Percentiles rank a stretch among this genome's conserved stretches.
These are phyloP conservation scores for Diploscapter pachys DNA, from an alignment of 1,140 invertebrate genomes.

Conservation along the genomic window DNA sequence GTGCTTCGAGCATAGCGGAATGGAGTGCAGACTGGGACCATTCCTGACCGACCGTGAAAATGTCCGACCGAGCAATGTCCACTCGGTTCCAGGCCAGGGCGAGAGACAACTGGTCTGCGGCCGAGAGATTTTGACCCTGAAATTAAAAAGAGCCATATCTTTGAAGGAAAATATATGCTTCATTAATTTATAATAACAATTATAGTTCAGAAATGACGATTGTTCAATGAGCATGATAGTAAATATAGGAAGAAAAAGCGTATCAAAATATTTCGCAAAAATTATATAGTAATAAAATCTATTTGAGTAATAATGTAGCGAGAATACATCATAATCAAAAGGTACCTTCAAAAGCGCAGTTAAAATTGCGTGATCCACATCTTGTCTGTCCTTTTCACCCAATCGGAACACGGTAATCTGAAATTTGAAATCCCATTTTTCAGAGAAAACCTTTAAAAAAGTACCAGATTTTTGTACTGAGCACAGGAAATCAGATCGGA, in stretches of 20 bases:
- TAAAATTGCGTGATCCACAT: constrained; percentile 55
- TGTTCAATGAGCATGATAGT: neutral
- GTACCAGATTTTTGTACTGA: constrained; percentile 35
- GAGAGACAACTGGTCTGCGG: constrained; percentile 61
- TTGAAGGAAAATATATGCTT: neutral
- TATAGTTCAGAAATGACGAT: neutral
- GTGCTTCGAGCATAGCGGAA: constrained; percentile 95
- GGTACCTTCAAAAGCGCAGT: constrained; percentile 49
- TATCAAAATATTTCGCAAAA: too few species aligned
- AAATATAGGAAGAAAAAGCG: too few species aligned
- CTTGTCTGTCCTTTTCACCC: constrained; percentile 46
- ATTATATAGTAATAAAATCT: too few species aligned
- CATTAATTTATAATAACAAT: neutral
- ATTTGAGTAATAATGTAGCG: too few species aligned
- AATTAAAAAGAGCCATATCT: constrained; percentile 10
- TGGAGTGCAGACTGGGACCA: constrained; percentile 82
- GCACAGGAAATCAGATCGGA: constrained; percentile 46
- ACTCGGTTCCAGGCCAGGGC: constrained; percentile 95
- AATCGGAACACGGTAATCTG: constrained; percentile 54
- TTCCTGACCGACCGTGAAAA: constrained; percentile 89
- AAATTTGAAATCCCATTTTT: constrained; percentile 36
- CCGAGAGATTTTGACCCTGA: constrained; percentile 49
- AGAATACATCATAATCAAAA: too few species aligned
- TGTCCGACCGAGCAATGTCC: constrained; percentile 84
- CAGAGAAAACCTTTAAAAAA: neutral